phyloP scores from a whole-genome alignment of 2,797 vertebrate genomes.

The Cyclura pinguis region DNA sequence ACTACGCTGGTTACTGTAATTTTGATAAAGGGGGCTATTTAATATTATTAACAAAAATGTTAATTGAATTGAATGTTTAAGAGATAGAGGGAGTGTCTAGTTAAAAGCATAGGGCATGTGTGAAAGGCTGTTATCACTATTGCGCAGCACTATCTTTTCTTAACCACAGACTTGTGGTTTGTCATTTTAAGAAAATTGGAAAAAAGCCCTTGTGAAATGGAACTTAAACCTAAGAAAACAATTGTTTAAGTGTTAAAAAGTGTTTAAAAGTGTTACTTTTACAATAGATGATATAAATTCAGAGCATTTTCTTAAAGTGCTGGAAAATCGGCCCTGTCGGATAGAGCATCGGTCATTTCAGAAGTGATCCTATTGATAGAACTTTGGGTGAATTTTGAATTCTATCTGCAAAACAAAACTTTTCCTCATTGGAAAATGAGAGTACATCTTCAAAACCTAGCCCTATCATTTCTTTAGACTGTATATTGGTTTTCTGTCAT shows the following conservation, averaged over 20 bases:
- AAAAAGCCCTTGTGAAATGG: conserved; percentile 20
- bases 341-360: background rate
- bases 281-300: background rate
- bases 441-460: background rate
- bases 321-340: background rate
- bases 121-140: conserved; percentile 48
- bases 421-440: background rate
- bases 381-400: background rate
- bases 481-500: background rate
- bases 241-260: background rate
- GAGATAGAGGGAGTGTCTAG: conserved; percentile 23
- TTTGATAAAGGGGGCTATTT: conserved; percentile 48
- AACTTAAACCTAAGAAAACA: background rate
- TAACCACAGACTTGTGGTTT: conserved; percentile 55
- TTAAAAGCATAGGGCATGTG: conserved; percentile 38
- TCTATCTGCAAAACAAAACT: accelerated
- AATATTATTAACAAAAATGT: conserved; percentile 13
- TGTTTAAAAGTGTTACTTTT: background rate
- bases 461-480: background rate
- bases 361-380: background rate
- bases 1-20: background rate
- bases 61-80: background rate
- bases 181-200: background rate
- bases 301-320: background rate
- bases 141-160: conserved; percentile 7